phyloP scores from a whole-genome alignment of 2,797 vertebrate species.

The Arnoldichthys spilopterus region DNA sequence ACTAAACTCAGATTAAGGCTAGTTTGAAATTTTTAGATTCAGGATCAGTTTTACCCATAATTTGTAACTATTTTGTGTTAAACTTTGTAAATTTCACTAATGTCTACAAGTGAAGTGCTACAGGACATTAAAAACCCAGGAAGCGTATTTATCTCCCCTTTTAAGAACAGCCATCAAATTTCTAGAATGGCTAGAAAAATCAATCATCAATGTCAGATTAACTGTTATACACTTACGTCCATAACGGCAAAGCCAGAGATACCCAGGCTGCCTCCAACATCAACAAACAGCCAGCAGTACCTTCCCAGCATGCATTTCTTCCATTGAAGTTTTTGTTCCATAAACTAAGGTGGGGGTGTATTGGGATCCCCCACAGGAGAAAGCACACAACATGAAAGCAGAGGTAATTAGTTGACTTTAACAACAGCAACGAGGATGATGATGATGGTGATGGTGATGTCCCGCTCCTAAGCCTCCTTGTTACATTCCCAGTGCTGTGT shows the following conservation, averaged over 20 bases:
- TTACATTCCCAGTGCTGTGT: constrained; percentile 42
- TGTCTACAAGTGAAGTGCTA: background rate
- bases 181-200: too few relatives aligned
- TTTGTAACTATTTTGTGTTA: background rate
- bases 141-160: background rate
- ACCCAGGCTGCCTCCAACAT: constrained; percentile 38
- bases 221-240: background rate
- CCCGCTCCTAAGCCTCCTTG: constrained; percentile 35
- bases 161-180: background rate
- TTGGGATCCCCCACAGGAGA: constrained; percentile 48
- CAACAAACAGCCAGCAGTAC: constrained; percentile 42
- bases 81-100: background rate
- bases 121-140: background rate
- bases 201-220: background rate
- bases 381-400: constrained; percentile 48
- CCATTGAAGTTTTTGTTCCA: constrained; percentile 49
- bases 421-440: constrained; percentile 34
- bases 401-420: constrained; percentile 57
- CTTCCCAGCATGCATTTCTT: constrained; percentile 51
- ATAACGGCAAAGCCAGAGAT: constrained; percentile 43
- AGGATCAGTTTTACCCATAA: background rate
- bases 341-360: constrained; percentile 46
- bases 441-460: constrained; percentile 28
- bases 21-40: too few relatives aligned
- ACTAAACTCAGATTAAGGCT: background rate